Conservation (phyloP, 2,113 vertebrate species). For the Cyprinodon brontotheroides region DNA sequence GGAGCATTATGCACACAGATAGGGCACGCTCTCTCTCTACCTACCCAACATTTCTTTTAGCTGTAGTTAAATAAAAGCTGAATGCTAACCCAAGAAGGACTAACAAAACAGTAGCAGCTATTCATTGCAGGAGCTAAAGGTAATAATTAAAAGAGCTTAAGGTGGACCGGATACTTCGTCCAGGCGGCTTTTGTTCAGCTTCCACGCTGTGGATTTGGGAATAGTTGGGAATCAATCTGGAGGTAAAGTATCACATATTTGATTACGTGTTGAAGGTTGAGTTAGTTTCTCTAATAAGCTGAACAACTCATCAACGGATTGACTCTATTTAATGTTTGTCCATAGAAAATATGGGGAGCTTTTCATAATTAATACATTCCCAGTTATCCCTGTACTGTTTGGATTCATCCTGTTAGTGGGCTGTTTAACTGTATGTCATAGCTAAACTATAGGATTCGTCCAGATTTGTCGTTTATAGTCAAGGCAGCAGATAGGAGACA, state of each 20-base stretch:
- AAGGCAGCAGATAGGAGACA: constrained; percentile 25
- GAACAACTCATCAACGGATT: constrained; percentile 23
- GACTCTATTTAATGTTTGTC: constrained; percentile 35
- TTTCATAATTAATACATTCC: neutral
- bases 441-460: neutral
- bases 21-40: constrained; percentile 48
- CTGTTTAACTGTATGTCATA: neutral
- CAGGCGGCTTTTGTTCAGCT: neutral
- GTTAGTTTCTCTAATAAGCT: constrained; percentile 37
- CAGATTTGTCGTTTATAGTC: neutral
- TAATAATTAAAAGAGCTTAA: neutral
- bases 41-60: constrained; percentile 45
- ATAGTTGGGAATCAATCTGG: neutral
- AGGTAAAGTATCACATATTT: constrained; percentile 35
- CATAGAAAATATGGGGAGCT: constrained; percentile 11
- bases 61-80: constrained; percentile 37
- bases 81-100: neutral
- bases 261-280: neutral
- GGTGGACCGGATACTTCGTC: neutral
- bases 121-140: neutral
- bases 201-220: constrained; percentile 23
- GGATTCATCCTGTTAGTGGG: neutral
- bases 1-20: neutral
- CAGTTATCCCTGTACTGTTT: neutral
- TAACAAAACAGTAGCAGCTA: neutral